Percentiles rank a stretch among this genome's conserved stretches.
phyloP scores from a whole-genome alignment of 2,888 invertebrate genomes.

The Crematogaster levior region DNA sequence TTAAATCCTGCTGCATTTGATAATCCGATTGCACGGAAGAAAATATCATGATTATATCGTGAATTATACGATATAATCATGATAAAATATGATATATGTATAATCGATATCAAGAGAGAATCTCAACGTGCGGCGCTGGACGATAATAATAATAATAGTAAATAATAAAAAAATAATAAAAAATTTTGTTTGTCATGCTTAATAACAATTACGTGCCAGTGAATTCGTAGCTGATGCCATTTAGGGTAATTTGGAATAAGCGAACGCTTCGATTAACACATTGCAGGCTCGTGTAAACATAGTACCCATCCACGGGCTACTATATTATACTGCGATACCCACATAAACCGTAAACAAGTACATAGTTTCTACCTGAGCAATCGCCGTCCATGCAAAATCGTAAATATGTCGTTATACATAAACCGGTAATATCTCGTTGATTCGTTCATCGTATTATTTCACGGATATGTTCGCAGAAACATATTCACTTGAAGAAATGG shows the following conservation, averaged over 20 bases:
- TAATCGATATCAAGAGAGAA: slow-evolving; percentile 30
- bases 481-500: not conserved
- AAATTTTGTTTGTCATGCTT: slow-evolving; percentile 39
- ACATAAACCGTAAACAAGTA: slow-evolving; percentile 50
- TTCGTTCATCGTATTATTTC: not conserved
- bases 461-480: not conserved
- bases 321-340: slow-evolving; percentile 43
- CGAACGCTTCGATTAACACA: slow-evolving; percentile 50
- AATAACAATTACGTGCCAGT: slow-evolving; percentile 42
- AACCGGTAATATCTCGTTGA: slow-evolving; percentile 33
- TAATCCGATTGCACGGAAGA: slow-evolving; percentile 18
- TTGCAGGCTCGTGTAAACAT: slow-evolving; percentile 37
- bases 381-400: slow-evolving; percentile 42
- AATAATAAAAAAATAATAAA: too few relatives aligned
- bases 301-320: slow-evolving; percentile 25
- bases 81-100: too few relatives aligned
- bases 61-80: slow-evolving; percentile 21
- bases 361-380: slow-evolving; percentile 44
- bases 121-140: not conserved
- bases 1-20: not conserved
- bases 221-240: slow-evolving; percentile 25
- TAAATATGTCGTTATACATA: slow-evolving; percentile 38
- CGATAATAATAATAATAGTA: slow-evolving; percentile 26
- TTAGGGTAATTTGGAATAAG: slow-evolving; percentile 40
- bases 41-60: slow-evolving; percentile 19